phyloP scores from a whole-genome alignment of 2,888 invertebrate species.

The Brenthis hecate region DNA sequence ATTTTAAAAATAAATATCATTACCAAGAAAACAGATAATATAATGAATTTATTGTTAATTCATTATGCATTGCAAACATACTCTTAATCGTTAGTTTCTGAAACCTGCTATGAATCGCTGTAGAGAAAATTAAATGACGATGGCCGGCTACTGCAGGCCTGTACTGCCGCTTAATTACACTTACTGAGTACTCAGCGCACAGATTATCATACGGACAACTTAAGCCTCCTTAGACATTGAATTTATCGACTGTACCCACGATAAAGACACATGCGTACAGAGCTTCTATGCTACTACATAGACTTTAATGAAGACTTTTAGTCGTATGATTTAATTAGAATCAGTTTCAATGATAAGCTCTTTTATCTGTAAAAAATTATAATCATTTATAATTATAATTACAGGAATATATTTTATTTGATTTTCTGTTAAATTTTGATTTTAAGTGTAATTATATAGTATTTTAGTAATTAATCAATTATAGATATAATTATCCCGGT shows the following conservation, averaged over 20 bases:
- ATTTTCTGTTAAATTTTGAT: too few species aligned
- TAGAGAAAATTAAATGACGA: slow-evolving; percentile 65
- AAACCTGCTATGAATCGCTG: slow-evolving; percentile 39
- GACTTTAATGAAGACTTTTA: slow-evolving; percentile 4
- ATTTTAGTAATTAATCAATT: too few species aligned
- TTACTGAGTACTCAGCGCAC: slow-evolving; percentile 41
- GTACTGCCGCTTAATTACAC: slow-evolving; percentile 51
- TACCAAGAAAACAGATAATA: slow-evolving; percentile 18
- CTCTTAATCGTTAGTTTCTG: slow-evolving; percentile 31
- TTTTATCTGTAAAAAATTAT: not conserved
- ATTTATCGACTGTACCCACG: slow-evolving; percentile 24
- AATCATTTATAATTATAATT: not conserved
- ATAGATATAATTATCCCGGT: too few species aligned
- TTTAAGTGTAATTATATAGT: too few species aligned
- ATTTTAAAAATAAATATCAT: not conserved
- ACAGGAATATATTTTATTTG: not conserved
- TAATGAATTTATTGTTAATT: slow-evolving; percentile 29
- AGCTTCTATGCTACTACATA: not conserved
- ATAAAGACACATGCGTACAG: slow-evolving; percentile 14
- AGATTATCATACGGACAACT: slow-evolving; percentile 33
- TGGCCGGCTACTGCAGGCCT: slow-evolving; percentile 47
- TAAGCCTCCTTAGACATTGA: slow-evolving; percentile 25
- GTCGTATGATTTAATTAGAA: not conserved
- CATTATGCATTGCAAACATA: slow-evolving; percentile 21
- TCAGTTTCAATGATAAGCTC: not conserved